Evolutionary conservation across 2,888 invertebrate genomes (phyloP).

Genomic region (Lomographa bimaculata): DNA sequence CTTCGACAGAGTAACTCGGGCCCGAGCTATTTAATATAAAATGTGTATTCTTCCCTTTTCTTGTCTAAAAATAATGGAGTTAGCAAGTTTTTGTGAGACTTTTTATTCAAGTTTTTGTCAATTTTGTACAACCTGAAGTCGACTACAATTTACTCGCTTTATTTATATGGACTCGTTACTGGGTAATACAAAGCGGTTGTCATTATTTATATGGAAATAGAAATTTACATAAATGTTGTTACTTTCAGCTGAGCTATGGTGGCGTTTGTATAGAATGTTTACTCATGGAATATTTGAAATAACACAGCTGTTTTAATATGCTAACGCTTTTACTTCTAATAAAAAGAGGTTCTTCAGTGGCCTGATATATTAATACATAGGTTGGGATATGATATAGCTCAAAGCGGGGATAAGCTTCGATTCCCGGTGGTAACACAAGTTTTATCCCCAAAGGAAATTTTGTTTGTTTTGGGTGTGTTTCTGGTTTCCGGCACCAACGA

Average conservation of each 20-base stretch:
- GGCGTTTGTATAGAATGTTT: no score
- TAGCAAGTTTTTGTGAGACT: slow-evolving; percentile 18
- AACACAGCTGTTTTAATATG: not conserved
- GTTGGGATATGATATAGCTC: no score
- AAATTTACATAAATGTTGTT: slow-evolving; percentile 11
- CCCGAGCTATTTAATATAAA: slow-evolving; percentile 37
- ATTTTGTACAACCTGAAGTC: slow-evolving; percentile 5
- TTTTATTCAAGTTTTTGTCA: slow-evolving; percentile 9
- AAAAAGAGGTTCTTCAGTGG: no score
- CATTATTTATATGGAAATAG: slow-evolving; percentile 10
- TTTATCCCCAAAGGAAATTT: no score
- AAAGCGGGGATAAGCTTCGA: no score
- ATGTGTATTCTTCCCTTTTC: slow-evolving; percentile 24
- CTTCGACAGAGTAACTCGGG: slow-evolving; percentile 46
- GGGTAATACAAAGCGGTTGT: slow-evolving; percentile 8
- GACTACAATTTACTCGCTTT: slow-evolving; percentile 8
- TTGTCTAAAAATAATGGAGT: slow-evolving; percentile 23
- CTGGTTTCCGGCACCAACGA: no score
- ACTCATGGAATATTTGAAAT: not conserved
- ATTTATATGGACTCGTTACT: slow-evolving; percentile 4
- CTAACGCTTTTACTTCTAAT: no score
- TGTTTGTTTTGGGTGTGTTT: no score
- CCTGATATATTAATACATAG: no score
- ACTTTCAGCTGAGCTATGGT: not conserved
- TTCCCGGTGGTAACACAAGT: no score